These are phyloP conservation scores for Lophochroa leadbeateri DNA, from an alignment of 2,113 vertebrate species.

Conservation along the genomic window DNA sequence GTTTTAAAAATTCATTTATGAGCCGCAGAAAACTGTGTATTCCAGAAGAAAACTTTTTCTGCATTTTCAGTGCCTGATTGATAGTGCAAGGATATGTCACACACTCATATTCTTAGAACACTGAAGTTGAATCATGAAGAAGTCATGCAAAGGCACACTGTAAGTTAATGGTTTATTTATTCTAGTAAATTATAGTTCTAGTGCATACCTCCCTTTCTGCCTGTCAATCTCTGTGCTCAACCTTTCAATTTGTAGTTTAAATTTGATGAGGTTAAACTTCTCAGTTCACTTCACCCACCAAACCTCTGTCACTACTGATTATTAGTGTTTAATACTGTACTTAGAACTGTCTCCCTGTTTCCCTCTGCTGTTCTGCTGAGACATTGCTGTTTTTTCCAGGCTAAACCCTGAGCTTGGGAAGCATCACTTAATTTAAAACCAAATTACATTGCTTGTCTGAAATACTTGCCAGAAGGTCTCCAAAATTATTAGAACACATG, in stretches of 20 bases:
- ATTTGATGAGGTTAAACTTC: not conserved
- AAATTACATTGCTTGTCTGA: not conserved
- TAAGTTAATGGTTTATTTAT: not conserved
- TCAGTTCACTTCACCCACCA: not conserved
- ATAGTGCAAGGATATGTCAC: not conserved
- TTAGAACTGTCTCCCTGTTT: constrained; percentile 7
- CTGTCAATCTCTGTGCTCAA: not conserved
- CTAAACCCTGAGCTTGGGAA: not conserved
- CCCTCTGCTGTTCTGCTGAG: constrained; percentile 49
- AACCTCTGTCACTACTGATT: not conserved
- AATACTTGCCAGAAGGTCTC: not conserved
- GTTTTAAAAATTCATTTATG: not conserved
- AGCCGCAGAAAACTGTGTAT: not conserved
- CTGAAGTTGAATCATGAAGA: not conserved
- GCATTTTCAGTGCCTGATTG: not conserved
- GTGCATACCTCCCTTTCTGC: not conserved
- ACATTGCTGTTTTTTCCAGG: not conserved
- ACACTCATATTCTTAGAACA: not conserved
- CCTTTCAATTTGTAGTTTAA: not conserved
- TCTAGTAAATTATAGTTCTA: not conserved
- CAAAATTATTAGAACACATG: not conserved
- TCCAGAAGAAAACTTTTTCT: not conserved
- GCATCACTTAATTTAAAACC: not conserved
- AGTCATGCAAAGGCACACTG: not conserved
- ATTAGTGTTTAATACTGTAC: not conserved